Evolutionary conservation across 2,113 vertebrate species (phyloP).

Genomic region (Todiramphus saurophagus): DNA sequence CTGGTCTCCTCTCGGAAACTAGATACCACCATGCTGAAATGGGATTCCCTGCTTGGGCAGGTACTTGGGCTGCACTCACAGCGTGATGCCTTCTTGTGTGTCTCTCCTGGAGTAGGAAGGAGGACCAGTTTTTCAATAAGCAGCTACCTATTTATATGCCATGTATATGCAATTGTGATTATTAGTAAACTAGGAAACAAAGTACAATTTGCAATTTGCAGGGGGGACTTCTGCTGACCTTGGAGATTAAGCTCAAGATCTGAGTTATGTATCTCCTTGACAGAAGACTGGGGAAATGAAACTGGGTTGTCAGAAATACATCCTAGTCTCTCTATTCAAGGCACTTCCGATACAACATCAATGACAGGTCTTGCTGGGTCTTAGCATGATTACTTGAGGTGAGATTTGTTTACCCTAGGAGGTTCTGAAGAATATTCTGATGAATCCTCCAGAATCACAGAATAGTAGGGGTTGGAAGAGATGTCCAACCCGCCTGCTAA

Average conservation of each 20-base stretch:
- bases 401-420: background rate
- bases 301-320: background rate
- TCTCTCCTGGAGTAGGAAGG: background rate
- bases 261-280: background rate
- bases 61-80: background rate
- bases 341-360: background rate
- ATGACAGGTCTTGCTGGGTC: background rate
- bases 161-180: background rate
- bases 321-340: background rate
- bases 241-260: background rate
- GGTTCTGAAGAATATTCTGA: background rate
- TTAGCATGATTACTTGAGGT: background rate
- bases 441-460: background rate
- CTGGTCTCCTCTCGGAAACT: background rate
- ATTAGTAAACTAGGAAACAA: background rate
- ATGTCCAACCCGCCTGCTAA: background rate
- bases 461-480: background rate
- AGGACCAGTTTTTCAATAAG: background rate
- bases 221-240: background rate
- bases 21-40: background rate
- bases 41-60: background rate
- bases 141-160: background rate
- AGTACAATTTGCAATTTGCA: background rate
- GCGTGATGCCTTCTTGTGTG: accelerated
- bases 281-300: background rate